Evolutionary conservation across 2,797 vertebrate genomes (phyloP).

Genomic region (Enteromius paludinosus): DNA sequence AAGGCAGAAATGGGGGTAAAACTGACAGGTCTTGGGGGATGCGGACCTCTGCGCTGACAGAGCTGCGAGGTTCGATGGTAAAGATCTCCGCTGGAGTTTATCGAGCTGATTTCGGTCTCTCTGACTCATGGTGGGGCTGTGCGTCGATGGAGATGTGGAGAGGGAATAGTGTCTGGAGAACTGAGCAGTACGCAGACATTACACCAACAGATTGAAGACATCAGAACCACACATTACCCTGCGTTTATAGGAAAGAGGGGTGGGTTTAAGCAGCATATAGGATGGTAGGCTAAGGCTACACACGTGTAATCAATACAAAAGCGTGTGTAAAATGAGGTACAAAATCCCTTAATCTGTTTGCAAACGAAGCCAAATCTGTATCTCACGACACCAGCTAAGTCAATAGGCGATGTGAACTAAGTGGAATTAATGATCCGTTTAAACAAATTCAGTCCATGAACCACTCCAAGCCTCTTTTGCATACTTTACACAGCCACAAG

Average conservation of each 20-base stretch:
- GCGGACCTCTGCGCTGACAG: slow-evolving; percentile 57
- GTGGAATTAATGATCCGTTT: slow-evolving; percentile 49
- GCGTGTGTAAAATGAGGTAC: slow-evolving; percentile 13
- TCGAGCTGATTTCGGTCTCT: slow-evolving; percentile 67
- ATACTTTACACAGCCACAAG: background rate
- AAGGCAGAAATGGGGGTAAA: slow-evolving; percentile 70
- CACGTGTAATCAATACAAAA: slow-evolving; percentile 30
- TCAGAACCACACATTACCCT: background rate
- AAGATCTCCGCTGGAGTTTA: slow-evolving; percentile 73
- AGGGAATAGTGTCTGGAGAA: slow-evolving; percentile 70
- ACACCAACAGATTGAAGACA: background rate
- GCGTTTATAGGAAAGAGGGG: background rate
- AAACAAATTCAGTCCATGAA: slow-evolving; percentile 30
- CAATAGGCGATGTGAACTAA: slow-evolving; percentile 37
- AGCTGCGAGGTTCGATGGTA: slow-evolving; percentile 69
- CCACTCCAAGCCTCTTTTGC: background rate
- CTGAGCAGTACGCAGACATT: slow-evolving; percentile 27
- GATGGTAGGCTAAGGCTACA: background rate
- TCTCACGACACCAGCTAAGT: slow-evolving; percentile 35
- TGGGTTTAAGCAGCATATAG: background rate
- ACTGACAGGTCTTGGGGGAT: slow-evolving; percentile 58
- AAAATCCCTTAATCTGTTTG: slow-evolving; percentile 45
- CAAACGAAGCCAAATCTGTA: slow-evolving; percentile 39
- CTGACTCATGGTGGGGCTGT: slow-evolving; percentile 46
- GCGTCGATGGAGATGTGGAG: slow-evolving; percentile 68